Percentiles rank a stretch among this genome's conserved stretches.
These are phyloP conservation scores for Aphelocoma californica DNA, from an alignment of 2,797 vertebrate genomes.

Conservation along the genomic window DNA sequence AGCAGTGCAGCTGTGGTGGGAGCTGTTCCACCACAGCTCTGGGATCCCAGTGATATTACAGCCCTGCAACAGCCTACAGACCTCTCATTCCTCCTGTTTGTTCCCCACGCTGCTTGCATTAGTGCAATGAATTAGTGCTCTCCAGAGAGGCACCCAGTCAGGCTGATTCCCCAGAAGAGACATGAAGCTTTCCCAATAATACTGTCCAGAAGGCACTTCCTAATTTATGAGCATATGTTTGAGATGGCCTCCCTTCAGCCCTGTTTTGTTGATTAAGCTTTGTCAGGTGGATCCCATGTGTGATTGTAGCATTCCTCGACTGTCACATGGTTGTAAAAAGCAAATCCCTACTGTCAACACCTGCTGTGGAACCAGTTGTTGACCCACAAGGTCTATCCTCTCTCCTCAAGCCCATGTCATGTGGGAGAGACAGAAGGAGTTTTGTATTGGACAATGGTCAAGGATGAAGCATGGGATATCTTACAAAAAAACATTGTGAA, in stretches of 20 bases:
- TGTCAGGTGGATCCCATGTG: neutral
- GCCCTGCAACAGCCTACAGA: neutral
- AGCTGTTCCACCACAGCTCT: neutral
- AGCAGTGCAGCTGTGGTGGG: neutral
- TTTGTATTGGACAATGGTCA: neutral
- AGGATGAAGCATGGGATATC: neutral
- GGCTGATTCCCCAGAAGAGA: neutral
- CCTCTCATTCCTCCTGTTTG: neutral
- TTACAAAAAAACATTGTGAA: neutral
- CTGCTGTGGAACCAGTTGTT: neutral
- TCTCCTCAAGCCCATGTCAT: neutral
- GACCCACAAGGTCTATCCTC: neutral
- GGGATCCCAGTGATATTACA: neutral
- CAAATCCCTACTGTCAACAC: neutral
- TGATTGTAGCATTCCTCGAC: neutral
- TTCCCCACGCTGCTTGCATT: neutral
- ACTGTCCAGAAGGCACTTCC: neutral
- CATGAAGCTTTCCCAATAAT: neutral
- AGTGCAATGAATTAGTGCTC: neutral
- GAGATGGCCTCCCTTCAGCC: neutral
- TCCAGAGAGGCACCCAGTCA: neutral
- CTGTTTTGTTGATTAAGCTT: neutral
- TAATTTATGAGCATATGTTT: neutral
- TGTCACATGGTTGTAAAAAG: neutral
- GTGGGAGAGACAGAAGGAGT: neutral